Conservation (phyloP, 2,888 invertebrate species). For the Melipona bicolor region DNA sequence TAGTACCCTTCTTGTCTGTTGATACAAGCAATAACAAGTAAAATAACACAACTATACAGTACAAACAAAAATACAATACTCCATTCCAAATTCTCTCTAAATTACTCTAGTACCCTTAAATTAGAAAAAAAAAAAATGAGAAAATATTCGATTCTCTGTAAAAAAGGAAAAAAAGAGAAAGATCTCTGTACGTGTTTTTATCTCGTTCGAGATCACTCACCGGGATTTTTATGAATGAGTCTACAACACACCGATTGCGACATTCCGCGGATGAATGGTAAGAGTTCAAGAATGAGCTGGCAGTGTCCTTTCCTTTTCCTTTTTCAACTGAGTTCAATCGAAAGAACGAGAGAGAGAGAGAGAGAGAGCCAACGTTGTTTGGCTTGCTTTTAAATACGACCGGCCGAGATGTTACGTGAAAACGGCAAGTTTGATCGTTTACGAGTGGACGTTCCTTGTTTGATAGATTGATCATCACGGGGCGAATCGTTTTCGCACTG, state of each 20-base stretch:
- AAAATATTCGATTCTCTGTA: background rate
- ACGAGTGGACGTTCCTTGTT: conserved; percentile 25
- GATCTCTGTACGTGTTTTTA: background rate
- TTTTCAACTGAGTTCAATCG: conserved; percentile 2
- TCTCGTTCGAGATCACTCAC: conserved; percentile 17
- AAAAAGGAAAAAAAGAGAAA: background rate
- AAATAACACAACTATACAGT: too few species aligned
- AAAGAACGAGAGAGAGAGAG: background rate
- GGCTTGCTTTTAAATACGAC: conserved; percentile 6
- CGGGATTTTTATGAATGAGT: conserved; percentile 68
- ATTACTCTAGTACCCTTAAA: too few species aligned
- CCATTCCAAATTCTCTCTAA: too few species aligned
- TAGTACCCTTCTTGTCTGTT: too few species aligned
- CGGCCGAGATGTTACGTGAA: conserved; percentile 28
- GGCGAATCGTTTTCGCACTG: conserved; percentile 41
- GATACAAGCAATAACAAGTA: too few species aligned
- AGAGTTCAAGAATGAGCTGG: conserved; percentile 68
- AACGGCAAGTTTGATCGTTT: conserved; percentile 34
- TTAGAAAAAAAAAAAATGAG: background rate
- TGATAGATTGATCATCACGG: conserved; percentile 36
- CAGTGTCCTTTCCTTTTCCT: conserved; percentile 45
- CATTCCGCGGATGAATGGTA: conserved; percentile 66
- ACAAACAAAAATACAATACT: too few species aligned
- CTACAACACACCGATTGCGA: conserved; percentile 55
- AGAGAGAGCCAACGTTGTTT: conserved; percentile 5